Evolutionary conservation across 2,113 vertebrate genomes (phyloP), one percentile per base, ranked within the genome.

Genomic region (Procavia capensis): DNA sequence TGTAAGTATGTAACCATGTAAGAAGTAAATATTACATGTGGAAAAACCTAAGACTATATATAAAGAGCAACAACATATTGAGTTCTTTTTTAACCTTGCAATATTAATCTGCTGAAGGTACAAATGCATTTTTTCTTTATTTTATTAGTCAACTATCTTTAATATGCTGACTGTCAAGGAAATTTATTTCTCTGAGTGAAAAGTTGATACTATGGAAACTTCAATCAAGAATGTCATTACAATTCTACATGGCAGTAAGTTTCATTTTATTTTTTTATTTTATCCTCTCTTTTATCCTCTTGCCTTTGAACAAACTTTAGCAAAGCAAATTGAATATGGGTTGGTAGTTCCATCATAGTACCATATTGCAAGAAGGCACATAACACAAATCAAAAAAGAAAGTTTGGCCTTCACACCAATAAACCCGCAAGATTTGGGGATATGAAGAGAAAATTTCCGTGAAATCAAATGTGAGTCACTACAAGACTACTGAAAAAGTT

Each of bases 161-260:
- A 93, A 72, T 1, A 9, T 66, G 45, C 11, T 84, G 31, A 41
- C 27, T 70, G n/a, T 36, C 50, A 79, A 72, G 29, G 34, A 57
- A 63, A 83, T 66, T 74, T 72, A 72, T 66, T 84, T 61, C 72
- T 74, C 36, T 74, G 36, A 45, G 72, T 87, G 68, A 68, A 79
- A 93, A 88, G 7, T 34, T 80, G 54, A 87, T 88, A 24, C 47
- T 85, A 68, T 54, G 17, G 27, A 92, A 90, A 64, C 45, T 85
- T 80, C 43, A 78, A 9, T 83, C 54, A 80, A 88, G n/a, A 14
- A 66, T 87, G 11, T 31, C 25, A 54, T 50, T 72, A 61, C 16
- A 76, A 57, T 25, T 7, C 11, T 80, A 68, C 10, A 63, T 47
- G 57, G 61, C 2, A 72, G 79, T 59, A 74, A 68, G 20, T 79